A percentile compares a stretch with the other conserved stretches of the same genome.
Evolutionary conservation across 1,140 invertebrate genomes (phyloP).

Genomic region (Anadara kagoshimensis): DNA sequence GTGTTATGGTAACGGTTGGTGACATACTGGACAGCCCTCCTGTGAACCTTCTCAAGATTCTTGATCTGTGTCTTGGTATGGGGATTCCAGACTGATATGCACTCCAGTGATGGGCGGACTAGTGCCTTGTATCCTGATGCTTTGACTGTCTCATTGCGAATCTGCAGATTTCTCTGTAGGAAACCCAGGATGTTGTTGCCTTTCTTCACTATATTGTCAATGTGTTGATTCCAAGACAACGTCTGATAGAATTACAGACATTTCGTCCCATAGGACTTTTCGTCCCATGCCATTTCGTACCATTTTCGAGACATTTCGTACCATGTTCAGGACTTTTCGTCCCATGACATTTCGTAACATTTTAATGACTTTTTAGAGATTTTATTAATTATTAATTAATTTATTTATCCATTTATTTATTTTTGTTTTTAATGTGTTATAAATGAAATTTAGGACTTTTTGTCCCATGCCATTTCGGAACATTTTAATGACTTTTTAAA

Average conservation of each 20-base stretch:
- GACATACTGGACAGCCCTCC: neutral
- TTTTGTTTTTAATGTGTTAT: no score
- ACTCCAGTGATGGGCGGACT: slow-evolving; percentile 14
- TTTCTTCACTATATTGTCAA: neutral
- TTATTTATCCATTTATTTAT: no score
- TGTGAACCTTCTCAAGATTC: neutral
- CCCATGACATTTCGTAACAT: no score
- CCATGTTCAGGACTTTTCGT: no score
- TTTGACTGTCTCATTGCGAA: neutral
- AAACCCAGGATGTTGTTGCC: neutral
- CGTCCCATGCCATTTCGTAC: no score
- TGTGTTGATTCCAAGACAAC: neutral
- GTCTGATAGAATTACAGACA: neutral
- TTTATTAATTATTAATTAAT: no score
- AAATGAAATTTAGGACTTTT: no score
- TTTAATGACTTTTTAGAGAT: no score
- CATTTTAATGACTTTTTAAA: no score
- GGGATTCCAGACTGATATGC: neutral
- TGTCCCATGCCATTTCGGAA: no score
- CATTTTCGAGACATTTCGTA: slow-evolving; percentile 1
- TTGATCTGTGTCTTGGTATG: neutral
- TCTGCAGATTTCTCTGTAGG: neutral
- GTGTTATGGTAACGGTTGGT: slow-evolving; percentile 23
- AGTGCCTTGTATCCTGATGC: neutral
- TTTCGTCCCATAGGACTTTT: no score